Base-by-base conservation (phyloP, 2,888 invertebrate genomes). In the Apeira syringaria region DNA sequence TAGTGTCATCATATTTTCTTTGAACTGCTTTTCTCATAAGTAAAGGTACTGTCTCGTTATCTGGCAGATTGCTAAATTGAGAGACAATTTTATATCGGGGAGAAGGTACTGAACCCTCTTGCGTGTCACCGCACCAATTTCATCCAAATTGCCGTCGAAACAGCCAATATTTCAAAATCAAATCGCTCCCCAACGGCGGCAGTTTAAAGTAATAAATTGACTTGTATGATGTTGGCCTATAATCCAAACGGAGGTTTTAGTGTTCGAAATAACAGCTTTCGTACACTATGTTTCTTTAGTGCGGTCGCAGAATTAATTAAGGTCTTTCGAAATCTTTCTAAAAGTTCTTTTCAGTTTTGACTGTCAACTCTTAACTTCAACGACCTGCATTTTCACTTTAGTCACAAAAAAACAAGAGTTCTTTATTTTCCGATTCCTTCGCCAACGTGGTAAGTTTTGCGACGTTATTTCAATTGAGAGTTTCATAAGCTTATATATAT, bases 101-200 rank as follows among this genome's bases (percentile, higher is more conserved):
- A 37, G 45, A 20, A 36, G 46, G 36, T 36, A 41, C 17, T 8
- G 32, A 34, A 32, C 41, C 40, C 47, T 48, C 44, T 50, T 44
- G 47, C 49, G 47, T 53, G 53, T 46, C 47, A 34, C 53, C 48
- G 37, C 40, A 48, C 11, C 45, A 42, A 42, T 49, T 47, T 37
- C 28, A 31, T 40, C 34, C 31, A 57, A 69, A 73, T 68, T 65
- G 68, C 62, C 52, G 45, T 48, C 61, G 61, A 62, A 62, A 57
- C 62, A 61, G 64, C 64, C 73, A 61, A 74, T 77, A 78, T 74
- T 75, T 76, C 74, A 74, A 74, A 75, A 76, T 74, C 75, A 66
- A 72, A 75, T 74, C 59, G 72, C 56, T 64, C 64, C 67, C 65
- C 47, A 61, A 62, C 60, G 70, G 61, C 69, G 68, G 58, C 68